Base-by-base conservation (phyloP, 2,797 vertebrate genomes). In the Acrocephalus scirpaceus region DNA sequence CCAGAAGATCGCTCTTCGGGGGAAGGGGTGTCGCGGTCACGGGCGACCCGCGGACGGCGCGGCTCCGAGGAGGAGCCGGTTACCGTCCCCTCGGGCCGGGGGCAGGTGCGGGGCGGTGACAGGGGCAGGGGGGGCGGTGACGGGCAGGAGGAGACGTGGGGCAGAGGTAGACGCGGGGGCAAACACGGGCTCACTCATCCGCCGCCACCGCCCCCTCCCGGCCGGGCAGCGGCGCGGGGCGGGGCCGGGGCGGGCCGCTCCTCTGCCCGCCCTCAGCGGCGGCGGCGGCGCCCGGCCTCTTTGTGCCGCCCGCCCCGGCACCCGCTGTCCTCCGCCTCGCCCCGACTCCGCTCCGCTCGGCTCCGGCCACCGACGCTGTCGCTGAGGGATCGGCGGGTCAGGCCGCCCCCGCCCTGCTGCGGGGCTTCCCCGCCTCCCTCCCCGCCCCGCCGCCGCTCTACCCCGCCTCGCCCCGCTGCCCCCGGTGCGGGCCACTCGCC, bases 181-280 rank as follows among this genome's bases (percentile, higher is more conserved):
- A 17, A 9, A 38, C 7, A 2, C 11, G 2, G 7, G 5, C 5
- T 2, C 36, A 3, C 45, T 9, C 16, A 1, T 4, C 36, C 44
- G 1, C 51, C 36, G 2, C 51, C 76, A 22, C 44, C n/a, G 79
- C n/a, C 38, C 45, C 25, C 58, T 64, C 38, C 38, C 18, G 53
- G 44, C 48, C 47, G 58, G 64, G 69, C 57, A 64, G 50, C 2
- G 38, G n/a, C 9, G 47, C 22, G 47, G 53, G 86, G 66, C 75
- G 71, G 65, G 27, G 45, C 67, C 54, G 71, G 61, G 78, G 38
- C 71, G 67, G 80, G 48, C 38, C 56, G 47, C 42, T 53, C 17
- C 62, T 51, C 45, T 54, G 45, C 64, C 86, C 82, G 75, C 90
- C 83, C 81, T 74, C 81, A 32, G 71, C 32, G n/a, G 60, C 21